Base-by-base conservation (phyloP, 2,888 invertebrate genomes). In the Parnassius apollo region DNA sequence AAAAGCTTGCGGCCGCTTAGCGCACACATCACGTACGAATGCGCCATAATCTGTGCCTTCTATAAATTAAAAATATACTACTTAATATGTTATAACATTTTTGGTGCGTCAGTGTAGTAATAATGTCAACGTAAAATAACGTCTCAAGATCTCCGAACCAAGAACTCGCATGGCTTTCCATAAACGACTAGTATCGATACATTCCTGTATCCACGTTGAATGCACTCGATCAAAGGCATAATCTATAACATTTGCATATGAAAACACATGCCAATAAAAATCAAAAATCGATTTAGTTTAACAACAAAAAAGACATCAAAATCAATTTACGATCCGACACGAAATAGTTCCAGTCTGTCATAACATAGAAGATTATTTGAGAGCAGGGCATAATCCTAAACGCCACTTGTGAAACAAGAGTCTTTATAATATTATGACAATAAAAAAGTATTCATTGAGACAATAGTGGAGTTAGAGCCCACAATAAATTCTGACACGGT, bases 371-470 rank as follows among this genome's bases (percentile, higher is more conserved):
- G 57, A 73, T 67, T 74, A 73, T 81, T 80, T 75, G 73, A 77
- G 75, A 76, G 80, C 75, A 81, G 76, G 77, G 82, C 81, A 85
- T 87, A 86, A 84, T 86, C 80, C 82, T 82, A 84, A 82, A 85
- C 86, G 85, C 85, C 83, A 84, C 87, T 86, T 87, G 86, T 86
- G 86, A 88, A 83, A 87, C 72, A 75, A 71, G 77, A 75, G 75
- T 81, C 77, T 78, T 80, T 85, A 86, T 82, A 83, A 86, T 87
- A 84, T 86, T 83, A 81, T 86, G 86, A 86, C 85, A 83, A 84
- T 85, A 91, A 90, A 90, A 88, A 89, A 85, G 84, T 81, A 86
- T 88, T 89, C 89, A 91, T 91, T 91, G 91, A 91, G 89, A 91
- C 91, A 91, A 91, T 91, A 91, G 90, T 77, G 72, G 80, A 84